Conservation (phyloP, 2,113 vertebrate genomes). For the Caloenas nicobarica region DNA sequence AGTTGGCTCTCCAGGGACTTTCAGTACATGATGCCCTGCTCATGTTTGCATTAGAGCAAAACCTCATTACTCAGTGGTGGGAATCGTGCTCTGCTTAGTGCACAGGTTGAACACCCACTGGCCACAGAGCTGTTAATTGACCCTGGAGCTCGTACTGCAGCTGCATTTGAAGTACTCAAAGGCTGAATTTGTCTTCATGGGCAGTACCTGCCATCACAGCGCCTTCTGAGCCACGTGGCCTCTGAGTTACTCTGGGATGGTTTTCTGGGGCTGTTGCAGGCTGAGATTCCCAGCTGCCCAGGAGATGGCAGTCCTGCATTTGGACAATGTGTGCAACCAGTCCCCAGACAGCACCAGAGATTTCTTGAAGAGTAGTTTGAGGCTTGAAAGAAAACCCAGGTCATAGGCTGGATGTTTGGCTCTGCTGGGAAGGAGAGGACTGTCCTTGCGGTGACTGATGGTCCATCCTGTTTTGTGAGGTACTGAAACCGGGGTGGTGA, state of each 20-base stretch:
- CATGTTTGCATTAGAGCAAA: not conserved
- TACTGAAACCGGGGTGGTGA: not conserved
- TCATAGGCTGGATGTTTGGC: not conserved
- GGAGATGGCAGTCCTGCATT: slow-evolving; percentile 34
- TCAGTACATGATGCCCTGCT: no score
- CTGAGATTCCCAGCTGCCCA: not conserved
- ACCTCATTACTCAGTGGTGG: not conserved
- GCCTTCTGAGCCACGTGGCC: not conserved
- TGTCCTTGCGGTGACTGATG: not conserved
- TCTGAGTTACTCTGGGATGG: not conserved
- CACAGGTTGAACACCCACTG: not conserved
- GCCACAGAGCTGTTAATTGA: not conserved
- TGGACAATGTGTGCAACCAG: not conserved
- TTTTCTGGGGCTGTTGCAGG: not conserved
- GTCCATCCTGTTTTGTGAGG: not conserved
- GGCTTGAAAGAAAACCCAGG: not conserved
- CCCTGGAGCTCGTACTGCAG: not conserved
- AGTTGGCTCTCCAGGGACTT: not conserved
- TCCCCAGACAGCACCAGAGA: rapidly evolving
- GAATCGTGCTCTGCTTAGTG: not conserved
- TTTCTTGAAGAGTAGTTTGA: not conserved
- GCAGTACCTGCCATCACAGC: rapidly evolving
- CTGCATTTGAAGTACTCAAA: not conserved
- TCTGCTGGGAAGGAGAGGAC: not conserved
- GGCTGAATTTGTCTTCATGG: not conserved